These are phyloP conservation scores for Trissonchulus sp. DNA, from an alignment of 2,888 invertebrate genomes.

Conservation along the genomic window DNA sequence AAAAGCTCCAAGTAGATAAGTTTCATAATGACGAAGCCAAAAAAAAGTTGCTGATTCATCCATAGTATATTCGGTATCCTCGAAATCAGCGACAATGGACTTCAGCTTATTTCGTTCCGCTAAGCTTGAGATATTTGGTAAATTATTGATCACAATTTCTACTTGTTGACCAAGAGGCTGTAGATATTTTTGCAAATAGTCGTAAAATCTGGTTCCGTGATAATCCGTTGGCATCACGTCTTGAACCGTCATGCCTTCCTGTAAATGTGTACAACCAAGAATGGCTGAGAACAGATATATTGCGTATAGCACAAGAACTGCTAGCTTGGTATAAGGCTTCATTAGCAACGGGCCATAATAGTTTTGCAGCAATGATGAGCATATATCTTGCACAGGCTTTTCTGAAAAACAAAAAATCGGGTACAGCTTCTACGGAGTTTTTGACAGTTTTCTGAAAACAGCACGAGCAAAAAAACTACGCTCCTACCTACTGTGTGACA, in stretches of 20 bases:
- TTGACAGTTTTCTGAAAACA: too few species aligned
- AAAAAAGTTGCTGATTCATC: slow-evolving; percentile 16
- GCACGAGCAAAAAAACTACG: too few species aligned
- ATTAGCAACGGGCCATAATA: slow-evolving; percentile 29
- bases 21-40: slow-evolving; percentile 7
- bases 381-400: too few species aligned
- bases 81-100: slow-evolving; percentile 14
- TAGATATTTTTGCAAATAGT: slow-evolving; percentile 80
- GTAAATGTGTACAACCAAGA: slow-evolving; percentile 71
- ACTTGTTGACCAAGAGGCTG: slow-evolving; percentile 41
- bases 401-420: too few species aligned
- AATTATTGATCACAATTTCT: slow-evolving; percentile 40
- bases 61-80: slow-evolving; percentile 22
- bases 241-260: slow-evolving; percentile 81
- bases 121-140: slow-evolving; percentile 42
- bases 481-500: too few species aligned
- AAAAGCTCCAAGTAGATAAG: not conserved
- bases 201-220: slow-evolving; percentile 80
- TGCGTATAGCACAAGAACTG: slow-evolving; percentile 65
- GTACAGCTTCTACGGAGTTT: too few species aligned
- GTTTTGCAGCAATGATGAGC: too few species aligned
- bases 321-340: slow-evolving; percentile 51
- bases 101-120: slow-evolving; percentile 32
- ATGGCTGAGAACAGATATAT: slow-evolving; percentile 74
- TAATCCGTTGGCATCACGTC: slow-evolving; percentile 79